Evolutionary conservation across 2,888 invertebrate species (phyloP).

Genomic region (Leptinotarsa peninsularis): DNA sequence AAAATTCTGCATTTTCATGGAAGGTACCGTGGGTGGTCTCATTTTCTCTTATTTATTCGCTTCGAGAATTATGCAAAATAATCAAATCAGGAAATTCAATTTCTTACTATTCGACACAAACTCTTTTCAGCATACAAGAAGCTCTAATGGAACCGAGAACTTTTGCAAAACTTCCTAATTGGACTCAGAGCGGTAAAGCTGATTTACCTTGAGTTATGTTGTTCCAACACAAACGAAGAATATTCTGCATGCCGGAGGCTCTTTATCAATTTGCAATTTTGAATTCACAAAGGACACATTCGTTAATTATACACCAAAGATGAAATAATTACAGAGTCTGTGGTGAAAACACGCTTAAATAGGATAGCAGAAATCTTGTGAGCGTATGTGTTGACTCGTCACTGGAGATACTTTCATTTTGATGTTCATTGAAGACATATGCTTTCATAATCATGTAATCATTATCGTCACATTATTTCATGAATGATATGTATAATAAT

Average conservation of each 20-base stretch:
- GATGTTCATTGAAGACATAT: not conserved
- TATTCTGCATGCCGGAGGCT: conserved; percentile 7
- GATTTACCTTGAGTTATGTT: conserved; percentile 9
- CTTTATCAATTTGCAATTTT: conserved; percentile 16
- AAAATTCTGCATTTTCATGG: too few relatives aligned
- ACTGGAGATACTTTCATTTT: not conserved
- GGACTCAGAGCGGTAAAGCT: conserved; percentile 12
- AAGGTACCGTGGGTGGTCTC: not conserved
- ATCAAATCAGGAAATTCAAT: not conserved
- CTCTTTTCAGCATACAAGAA: conserved; percentile 8
- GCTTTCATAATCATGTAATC: not conserved
- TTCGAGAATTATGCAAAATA: not conserved
- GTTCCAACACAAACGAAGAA: conserved; percentile 20
- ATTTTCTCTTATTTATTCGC: not conserved
- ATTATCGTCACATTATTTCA: not conserved
- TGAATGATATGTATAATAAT: not conserved
- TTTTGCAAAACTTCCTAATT: conserved; percentile 16
- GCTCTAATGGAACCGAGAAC: conserved; percentile 10
- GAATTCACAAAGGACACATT: conserved; percentile 16
- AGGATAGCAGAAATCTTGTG: not conserved
- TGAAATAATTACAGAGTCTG: conserved; percentile 9
- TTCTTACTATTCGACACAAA: conserved; percentile 2
- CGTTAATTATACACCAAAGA: conserved; percentile 21
- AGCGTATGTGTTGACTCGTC: not conserved
- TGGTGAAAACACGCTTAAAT: not conserved